These are phyloP conservation scores for Scolanthus callimorphus DNA, from an alignment of 92 coral and sea anemone genomes.

Conservation along the genomic window DNA sequence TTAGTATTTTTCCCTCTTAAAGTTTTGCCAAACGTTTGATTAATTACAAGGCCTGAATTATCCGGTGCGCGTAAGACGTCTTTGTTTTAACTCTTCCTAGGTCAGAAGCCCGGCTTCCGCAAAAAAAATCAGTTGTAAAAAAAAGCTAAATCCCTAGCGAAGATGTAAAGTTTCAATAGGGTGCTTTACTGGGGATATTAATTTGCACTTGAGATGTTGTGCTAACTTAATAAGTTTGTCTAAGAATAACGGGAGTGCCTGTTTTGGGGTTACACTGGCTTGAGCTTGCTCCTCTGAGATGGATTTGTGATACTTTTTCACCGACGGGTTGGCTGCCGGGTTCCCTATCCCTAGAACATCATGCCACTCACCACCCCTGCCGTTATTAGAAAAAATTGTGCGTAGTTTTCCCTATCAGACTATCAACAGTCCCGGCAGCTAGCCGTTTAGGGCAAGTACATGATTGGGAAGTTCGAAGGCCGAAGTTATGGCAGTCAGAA, in stretches of 20 bases:
- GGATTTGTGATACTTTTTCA: constrained; percentile 14
- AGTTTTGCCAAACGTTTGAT: constrained; percentile 26
- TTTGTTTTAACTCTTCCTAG: constrained; percentile 13
- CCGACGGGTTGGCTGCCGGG: constrained; percentile 18
- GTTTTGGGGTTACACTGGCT: constrained; percentile 23
- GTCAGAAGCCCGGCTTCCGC: too few relatives aligned
- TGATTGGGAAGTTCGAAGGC: constrained; percentile 17
- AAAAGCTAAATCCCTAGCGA: constrained; percentile 22
- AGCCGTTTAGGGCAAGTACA: constrained; percentile 18
- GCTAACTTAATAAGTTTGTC: constrained; percentile 10
- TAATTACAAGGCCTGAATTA: constrained; percentile 15
- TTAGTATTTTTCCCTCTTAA: constrained; percentile 22
- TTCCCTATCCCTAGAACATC: constrained; percentile 14
- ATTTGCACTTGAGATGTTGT: constrained; percentile 1
- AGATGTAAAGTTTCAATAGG: constrained; percentile 18
- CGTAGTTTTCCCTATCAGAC: constrained; percentile 30
- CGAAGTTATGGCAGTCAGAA: constrained; percentile 20
- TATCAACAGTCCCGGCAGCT: constrained; percentile 41
- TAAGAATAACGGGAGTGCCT: constrained; percentile 10
- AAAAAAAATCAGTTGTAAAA: too few relatives aligned
- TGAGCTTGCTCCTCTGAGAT: constrained; percentile 26
- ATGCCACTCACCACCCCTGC: constrained; percentile 37
- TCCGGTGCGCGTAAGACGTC: constrained; percentile 16
- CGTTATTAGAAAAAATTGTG: constrained; percentile 14
- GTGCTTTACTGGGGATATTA: background rate